A percentile compares a stretch with the other conserved stretches of the same genome.
Evolutionary conservation across 2,113 vertebrate genomes (phyloP).

Genomic region (Bagarius yarrelli): DNA sequence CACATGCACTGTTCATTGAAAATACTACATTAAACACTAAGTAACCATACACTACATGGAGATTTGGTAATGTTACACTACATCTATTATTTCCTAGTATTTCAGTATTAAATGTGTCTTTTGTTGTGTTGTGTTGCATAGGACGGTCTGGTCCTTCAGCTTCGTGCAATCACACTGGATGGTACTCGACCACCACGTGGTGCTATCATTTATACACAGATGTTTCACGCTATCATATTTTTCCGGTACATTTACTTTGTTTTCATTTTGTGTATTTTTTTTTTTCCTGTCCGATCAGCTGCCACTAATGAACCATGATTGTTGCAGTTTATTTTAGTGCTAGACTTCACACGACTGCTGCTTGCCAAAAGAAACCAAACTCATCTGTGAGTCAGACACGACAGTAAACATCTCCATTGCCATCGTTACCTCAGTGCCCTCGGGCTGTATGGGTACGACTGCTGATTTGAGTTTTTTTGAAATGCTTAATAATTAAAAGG

Average conservation of each 20-base stretch:
- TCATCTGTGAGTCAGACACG: slow-evolving; percentile 17
- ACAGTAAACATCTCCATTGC: slow-evolving; percentile 45
- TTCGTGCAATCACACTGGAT: slow-evolving; percentile 42
- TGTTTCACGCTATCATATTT: slow-evolving; percentile 21
- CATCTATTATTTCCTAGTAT: slow-evolving; percentile 31
- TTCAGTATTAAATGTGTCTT: slow-evolving; percentile 36
- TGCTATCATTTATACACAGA: slow-evolving; percentile 36
- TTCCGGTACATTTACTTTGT: slow-evolving; percentile 32
- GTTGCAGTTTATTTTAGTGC: slow-evolving; percentile 23
- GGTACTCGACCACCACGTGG: slow-evolving; percentile 42
- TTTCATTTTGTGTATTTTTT: slow-evolving; percentile 11
- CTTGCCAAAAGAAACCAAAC: slow-evolving; percentile 34
- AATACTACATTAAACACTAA: slow-evolving; percentile 59
- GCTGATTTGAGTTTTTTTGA: slow-evolving; percentile 17
- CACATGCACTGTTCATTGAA: slow-evolving; percentile 42
- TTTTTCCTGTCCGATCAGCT: not conserved
- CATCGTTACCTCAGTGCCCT: slow-evolving; percentile 46
- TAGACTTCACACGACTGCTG: slow-evolving; percentile 22
- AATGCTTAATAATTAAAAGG: not conserved
- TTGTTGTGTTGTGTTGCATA: slow-evolving; percentile 35
- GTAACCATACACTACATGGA: slow-evolving; percentile 55
- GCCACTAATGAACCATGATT: slow-evolving; percentile 31
- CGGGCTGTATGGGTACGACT: slow-evolving; percentile 1
- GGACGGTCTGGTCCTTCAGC: slow-evolving; percentile 28
- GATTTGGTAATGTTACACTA: slow-evolving; percentile 42